Conservation (phyloP, 2,888 invertebrate species). For the Machimus rusticus region DNA sequence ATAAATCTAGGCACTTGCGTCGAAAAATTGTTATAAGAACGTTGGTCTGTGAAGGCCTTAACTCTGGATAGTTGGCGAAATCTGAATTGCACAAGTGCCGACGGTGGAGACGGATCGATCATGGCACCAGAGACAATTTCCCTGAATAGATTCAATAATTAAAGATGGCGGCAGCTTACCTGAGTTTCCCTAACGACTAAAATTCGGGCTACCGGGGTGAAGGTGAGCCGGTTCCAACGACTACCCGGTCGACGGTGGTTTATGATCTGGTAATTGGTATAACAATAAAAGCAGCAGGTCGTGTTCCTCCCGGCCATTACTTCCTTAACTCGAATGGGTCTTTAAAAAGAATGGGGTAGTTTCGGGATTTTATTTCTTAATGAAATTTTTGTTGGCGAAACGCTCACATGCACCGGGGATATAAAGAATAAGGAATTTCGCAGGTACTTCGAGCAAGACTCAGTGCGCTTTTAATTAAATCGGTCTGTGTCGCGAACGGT, state of each 20-base stretch:
- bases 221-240: background rate
- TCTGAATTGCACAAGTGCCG: background rate
- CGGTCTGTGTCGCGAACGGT: background rate
- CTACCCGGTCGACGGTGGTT: background rate
- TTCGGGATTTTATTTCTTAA: constrained; percentile 22
- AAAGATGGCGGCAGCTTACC: constrained; percentile 5
- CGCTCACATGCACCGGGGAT: background rate
- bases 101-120: background rate
- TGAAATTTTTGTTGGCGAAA: background rate
- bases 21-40: too few species aligned
- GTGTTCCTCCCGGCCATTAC: background rate
- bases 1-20: too few species aligned
- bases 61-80: background rate
- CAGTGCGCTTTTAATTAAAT: constrained; percentile 14
- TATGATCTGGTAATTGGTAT: constrained; percentile 34
- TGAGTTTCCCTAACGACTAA: background rate
- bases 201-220: background rate
- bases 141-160: constrained; percentile 30
- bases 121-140: background rate
- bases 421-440: background rate
- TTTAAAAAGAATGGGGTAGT: constrained; percentile 6
- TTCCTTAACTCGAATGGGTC: constrained; percentile 1
- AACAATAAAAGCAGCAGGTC: constrained; percentile 13
- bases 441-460: background rate
- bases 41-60: too few species aligned